phyloP scores from a whole-genome alignment of 2,888 invertebrate genomes.

The Glaucopsyche alexis region DNA sequence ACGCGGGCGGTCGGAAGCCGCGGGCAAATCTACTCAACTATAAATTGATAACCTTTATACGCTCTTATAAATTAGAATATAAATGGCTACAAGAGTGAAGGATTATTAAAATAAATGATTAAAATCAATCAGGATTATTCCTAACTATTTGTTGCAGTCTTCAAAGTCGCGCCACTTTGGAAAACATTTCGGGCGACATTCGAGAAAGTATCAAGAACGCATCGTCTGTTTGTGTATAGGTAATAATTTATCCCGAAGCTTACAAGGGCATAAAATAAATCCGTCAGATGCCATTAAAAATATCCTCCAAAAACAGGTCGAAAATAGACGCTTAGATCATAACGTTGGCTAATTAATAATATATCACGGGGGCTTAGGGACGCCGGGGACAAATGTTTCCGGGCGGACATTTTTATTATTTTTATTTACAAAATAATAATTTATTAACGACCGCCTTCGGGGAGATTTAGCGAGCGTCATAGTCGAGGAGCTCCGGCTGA shows the following conservation, averaged over 20 bases:
- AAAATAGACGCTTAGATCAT: constrained; percentile 31
- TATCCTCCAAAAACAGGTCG: constrained; percentile 26
- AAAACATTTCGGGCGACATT: not conserved
- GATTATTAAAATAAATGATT: constrained; percentile 16
- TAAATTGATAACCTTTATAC: not conserved
- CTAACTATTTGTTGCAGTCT: constrained; percentile 22
- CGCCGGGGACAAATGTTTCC: constrained; percentile 76
- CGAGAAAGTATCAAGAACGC: constrained; percentile 13
- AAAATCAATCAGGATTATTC: constrained; percentile 24
- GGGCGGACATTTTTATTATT: constrained; percentile 73
- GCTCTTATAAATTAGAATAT: no score
- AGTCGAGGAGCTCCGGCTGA: constrained; percentile 65
- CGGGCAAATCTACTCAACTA: no score
- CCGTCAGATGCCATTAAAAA: constrained; percentile 28
- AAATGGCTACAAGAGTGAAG: not conserved
- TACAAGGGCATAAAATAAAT: constrained; percentile 26
- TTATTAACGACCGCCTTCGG: constrained; percentile 76
- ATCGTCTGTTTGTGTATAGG: not conserved
- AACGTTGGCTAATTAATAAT: constrained; percentile 69
- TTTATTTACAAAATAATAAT: constrained; percentile 76
- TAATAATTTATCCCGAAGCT: constrained; percentile 24
- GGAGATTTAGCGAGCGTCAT: constrained; percentile 77
- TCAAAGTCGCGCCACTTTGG: no score
- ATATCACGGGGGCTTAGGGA: constrained; percentile 76
- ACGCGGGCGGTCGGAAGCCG: no score